These are phyloP conservation scores for Acrocyrtus sp. DNA, from an alignment of 2,888 invertebrate species.

Conservation along the genomic window DNA sequence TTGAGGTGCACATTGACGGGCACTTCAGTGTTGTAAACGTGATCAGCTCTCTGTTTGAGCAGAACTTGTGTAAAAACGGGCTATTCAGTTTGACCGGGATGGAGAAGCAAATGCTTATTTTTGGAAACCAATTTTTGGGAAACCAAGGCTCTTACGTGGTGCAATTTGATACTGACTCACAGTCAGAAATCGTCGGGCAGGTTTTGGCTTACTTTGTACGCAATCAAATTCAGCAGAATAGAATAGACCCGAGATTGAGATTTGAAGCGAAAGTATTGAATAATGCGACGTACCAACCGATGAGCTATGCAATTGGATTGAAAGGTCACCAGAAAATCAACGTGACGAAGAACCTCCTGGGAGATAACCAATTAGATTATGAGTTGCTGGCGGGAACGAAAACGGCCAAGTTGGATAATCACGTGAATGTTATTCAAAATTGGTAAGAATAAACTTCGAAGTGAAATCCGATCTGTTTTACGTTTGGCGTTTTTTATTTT, in stretches of 20 bases:
- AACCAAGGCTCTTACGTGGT: conserved; percentile 87
- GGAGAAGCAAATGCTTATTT: conserved; percentile 93
- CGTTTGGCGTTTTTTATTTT: background rate
- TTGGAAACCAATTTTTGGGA: conserved; percentile 79
- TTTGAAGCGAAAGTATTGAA: conserved; percentile 64
- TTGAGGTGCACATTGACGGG: conserved; percentile 87
- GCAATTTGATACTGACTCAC: conserved; percentile 88
- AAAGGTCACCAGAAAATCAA: conserved; percentile 94
- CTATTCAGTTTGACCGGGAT: conserved; percentile 87
- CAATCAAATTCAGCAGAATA: conserved; percentile 81
- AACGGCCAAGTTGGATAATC: conserved; percentile 88
- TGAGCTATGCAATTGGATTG: conserved; percentile 89
- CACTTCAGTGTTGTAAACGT: conserved; percentile 93
- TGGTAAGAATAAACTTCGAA: conserved; percentile 74
- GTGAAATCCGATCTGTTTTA: background rate
- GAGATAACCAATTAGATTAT: conserved; percentile 84
- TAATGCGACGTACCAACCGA: conserved; percentile 67
- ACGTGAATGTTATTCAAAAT: conserved; percentile 89
- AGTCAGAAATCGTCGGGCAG: conserved; percentile 90
- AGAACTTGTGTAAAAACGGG: conserved; percentile 85
- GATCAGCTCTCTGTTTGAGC: conserved; percentile 83
- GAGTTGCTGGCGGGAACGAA: conserved; percentile 87
- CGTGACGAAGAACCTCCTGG: conserved; percentile 88
- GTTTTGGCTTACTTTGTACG: conserved; percentile 82
- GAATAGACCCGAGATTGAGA: conserved; percentile 62